A percentile compares a stretch with the other conserved stretches of the same genome.
These are phyloP conservation scores for Nannobrachium achirus DNA, from an alignment of 2,113 vertebrate species.

Conservation along the genomic window DNA sequence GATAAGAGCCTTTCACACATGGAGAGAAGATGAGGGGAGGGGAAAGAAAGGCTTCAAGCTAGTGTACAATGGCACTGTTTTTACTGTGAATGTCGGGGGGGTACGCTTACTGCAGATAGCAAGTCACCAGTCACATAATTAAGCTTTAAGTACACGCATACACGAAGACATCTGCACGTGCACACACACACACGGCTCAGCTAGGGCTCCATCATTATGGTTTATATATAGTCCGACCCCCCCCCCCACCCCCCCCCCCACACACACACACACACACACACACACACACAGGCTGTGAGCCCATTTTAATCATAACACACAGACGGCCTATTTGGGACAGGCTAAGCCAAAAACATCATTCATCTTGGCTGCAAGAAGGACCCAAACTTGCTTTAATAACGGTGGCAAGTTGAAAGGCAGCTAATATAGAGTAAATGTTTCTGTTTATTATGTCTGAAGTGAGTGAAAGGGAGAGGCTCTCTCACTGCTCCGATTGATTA, in stretches of 20 bases:
- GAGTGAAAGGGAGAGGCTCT: too few species aligned
- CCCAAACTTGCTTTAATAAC: conserved; percentile 30
- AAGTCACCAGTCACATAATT: background rate
- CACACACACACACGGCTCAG: conserved; percentile 25
- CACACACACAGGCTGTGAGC: conserved; percentile 30
- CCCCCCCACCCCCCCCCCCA: background rate
- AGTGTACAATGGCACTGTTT: background rate
- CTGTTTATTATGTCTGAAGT: too few species aligned
- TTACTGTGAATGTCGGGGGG: conserved; percentile 15
- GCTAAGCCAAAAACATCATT: conserved; percentile 57
- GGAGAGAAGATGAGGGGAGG: conserved; percentile 26
- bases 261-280: conserved; percentile 2
- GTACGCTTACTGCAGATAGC: conserved; percentile 14
- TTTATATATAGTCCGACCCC: conserved; percentile 50
- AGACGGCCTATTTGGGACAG: conserved; percentile 38
- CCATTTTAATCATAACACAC: conserved; percentile 52
- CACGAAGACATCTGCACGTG: background rate
- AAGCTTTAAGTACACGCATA: background rate
- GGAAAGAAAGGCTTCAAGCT: conserved; percentile 36
- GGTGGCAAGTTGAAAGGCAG: conserved; percentile 18
- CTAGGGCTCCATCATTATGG: conserved; percentile 28
- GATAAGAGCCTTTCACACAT: conserved; percentile 38
- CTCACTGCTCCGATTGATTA: too few species aligned
- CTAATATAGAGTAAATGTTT: background rate
- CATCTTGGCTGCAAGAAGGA: conserved; percentile 52